Percentiles rank a stretch among this genome's conserved stretches.
Conservation (phyloP, 2,888 invertebrate species). For the Papilio protenor region DNA sequence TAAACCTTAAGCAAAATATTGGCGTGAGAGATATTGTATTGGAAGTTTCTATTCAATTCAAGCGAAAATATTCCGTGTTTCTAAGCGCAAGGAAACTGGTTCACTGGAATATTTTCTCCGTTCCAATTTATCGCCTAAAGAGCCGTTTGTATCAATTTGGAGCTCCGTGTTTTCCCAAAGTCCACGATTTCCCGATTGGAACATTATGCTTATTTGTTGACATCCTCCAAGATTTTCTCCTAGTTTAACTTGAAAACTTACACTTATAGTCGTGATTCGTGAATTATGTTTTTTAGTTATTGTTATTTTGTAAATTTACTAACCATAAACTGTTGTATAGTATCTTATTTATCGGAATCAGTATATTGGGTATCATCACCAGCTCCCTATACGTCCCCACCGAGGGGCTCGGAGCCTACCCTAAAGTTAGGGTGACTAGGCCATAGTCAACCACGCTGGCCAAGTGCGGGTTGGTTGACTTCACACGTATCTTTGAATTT, state of each 20-base stretch:
- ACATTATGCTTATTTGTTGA: conserved; percentile 40
- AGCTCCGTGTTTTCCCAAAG: conserved; percentile 36
- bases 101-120: conserved; percentile 52
- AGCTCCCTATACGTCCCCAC: too few relatives aligned
- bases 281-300: too few relatives aligned
- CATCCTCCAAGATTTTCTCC: conserved; percentile 23
- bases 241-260: conserved; percentile 26
- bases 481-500: too few relatives aligned
- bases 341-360: neutral
- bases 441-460: too few relatives aligned
- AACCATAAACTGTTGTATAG: neutral
- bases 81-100: conserved; percentile 22
- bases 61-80: conserved; percentile 24
- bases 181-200: conserved; percentile 42
- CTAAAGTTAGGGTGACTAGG: too few relatives aligned
- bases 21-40: neutral
- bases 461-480: too few relatives aligned
- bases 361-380: too few relatives aligned
- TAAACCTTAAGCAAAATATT: neutral
- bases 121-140: conserved; percentile 56
- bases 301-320: neutral
- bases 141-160: conserved; percentile 71
- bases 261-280: neutral
- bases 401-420: too few relatives aligned
- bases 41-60: conserved; percentile 8